Base-by-base conservation (phyloP, 92 coral and sea anemone genomes). In the Phenganax stokvisi region DNA sequence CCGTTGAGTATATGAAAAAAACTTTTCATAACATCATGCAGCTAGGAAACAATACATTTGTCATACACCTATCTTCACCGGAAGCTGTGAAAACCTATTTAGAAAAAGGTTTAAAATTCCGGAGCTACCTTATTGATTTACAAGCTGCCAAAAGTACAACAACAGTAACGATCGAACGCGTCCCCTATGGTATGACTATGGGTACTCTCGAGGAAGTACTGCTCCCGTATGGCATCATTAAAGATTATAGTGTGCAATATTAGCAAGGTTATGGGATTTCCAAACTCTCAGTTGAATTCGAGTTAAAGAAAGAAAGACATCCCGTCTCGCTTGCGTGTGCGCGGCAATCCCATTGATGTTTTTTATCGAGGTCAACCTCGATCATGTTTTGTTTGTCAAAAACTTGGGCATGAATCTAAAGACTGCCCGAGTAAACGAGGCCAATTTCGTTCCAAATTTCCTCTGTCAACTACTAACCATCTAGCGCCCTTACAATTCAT, bases 331-430 rank as follows among this genome's bases (percentile, higher is more conserved):
- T 12, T 60, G 12, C 15, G 9, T 16, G 66, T 60, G 12, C 66
- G 17, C 17, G 66, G 66, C 6, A 60, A 60, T n/a, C 66, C 66
- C 17, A 60, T 60, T 12, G 17, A 60, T n/a, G 66, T 60, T 10
- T 60, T 60, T 60, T 60, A 60, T 12, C 66, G 66, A 60, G 17
- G 17, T 60, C 66, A 60, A 12, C 66, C 66, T 60, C 66, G 66
- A 27, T 60, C 66, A 16, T 60, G 66, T 60, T 60, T 60, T 60
- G 66, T 60, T 6, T 60, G 66, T 60, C 6, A 6, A 6, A 12
- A 6, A 6, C 6, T 6, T n/a, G 66, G 66, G 12, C 66, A 60
- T 60, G 66, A 60, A 27, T 16, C 66, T 6, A 6, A 12, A 27
- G 15, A 10, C 17, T 60, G 66, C 17, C 66, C 66, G 25, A 60